These are phyloP conservation scores for Struthidea cinerea DNA, from an alignment of 2,113 vertebrate species.

Conservation along the genomic window DNA sequence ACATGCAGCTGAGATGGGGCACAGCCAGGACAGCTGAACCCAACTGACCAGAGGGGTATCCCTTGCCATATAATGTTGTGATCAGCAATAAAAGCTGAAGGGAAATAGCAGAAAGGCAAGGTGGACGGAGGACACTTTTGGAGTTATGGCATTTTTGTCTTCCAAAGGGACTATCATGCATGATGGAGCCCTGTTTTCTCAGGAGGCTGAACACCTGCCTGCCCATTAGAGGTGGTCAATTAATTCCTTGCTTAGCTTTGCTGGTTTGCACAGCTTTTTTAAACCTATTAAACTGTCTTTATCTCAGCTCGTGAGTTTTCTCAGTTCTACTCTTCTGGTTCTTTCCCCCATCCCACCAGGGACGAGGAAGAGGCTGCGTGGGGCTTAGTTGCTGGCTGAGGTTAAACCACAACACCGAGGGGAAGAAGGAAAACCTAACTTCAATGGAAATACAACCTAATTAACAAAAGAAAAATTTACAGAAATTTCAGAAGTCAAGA, in stretches of 20 bases:
- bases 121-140: rapidly evolving
- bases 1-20: background rate
- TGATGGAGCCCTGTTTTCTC: background rate
- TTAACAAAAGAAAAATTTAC: background rate
- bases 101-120: background rate
- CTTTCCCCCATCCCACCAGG: background rate
- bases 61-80: background rate
- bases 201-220: background rate
- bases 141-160: background rate
- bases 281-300: background rate
- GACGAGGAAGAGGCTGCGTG: background rate
- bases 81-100: background rate
- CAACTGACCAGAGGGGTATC: background rate
- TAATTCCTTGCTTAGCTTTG: background rate
- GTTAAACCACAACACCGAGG: background rate
- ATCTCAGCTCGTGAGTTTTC: background rate
- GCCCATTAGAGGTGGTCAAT: rapidly evolving
- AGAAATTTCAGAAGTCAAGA: background rate
- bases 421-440: background rate
- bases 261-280: background rate
- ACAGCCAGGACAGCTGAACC: background rate
- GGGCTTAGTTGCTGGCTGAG: rapidly evolving
- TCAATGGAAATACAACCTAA: background rate
- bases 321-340: background rate
- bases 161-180: background rate